Evolutionary conservation across 2,113 vertebrate species (phyloP), one percentile per base, ranked within the genome.

Genomic region (Rostratula benghalensis): DNA sequence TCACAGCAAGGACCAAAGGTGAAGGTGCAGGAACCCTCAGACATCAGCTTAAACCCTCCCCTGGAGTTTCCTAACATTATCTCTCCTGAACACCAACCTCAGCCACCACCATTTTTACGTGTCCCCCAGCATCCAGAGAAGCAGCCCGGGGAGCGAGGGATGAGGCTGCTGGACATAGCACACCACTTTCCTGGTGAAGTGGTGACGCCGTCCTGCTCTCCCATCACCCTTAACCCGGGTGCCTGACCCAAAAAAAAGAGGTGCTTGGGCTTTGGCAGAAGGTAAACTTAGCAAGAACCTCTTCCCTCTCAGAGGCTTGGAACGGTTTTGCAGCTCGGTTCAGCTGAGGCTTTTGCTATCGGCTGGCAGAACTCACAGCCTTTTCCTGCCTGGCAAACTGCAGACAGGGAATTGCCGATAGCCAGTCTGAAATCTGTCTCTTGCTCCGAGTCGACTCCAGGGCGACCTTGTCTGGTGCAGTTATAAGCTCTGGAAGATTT

Each of bases 311-410:
- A 48, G 53, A 68, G 56, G 33, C 18, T 0, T 82, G 78, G 68
- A 91, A 90, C 77, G 25, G 16, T 83, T 87, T 83, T 78, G 48
- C 76, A 17, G 4, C 90, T 95, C 12, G 7, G 43, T 81, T 94
- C 95, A 94, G 95, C 81, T 0, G 8, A 93, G 31, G 17, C 50
- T 37, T 54, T 82, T 78, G 75, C 94, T 97, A 95, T 97, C 94
- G 87, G 60, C 87, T 87, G 88, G 87, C 87, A 96, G 80, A 94
- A 95, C 90, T 90, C 70, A 64, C 93, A 95, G 94, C 70, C 94
- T 95, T 97, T 96, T 97, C 97, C 97, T 97, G 96, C 95, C 94
- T 87, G 70, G 91, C 89, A 94, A 94, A 87, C 70, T 90, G 83
- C 88, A 96, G 94, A 95, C 96, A 96, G 87, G 59, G 78, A 85